These are phyloP conservation scores for Cryptophagus acutangulus DNA, from an alignment of 2,888 invertebrate genomes.

Conservation along the genomic window DNA sequence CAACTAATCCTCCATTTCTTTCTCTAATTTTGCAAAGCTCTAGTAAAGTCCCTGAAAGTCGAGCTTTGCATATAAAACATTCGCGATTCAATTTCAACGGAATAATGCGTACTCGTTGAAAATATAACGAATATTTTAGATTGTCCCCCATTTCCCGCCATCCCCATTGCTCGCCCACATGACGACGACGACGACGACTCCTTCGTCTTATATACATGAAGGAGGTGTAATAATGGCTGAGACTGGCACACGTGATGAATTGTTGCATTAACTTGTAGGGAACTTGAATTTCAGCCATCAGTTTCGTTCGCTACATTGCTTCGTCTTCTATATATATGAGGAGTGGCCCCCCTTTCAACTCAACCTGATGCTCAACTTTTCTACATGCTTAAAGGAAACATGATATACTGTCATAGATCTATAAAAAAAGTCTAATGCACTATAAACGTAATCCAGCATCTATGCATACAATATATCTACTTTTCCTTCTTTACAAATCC, in stretches of 20 bases:
- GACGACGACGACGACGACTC: too few species aligned
- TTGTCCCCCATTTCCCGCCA: too few species aligned
- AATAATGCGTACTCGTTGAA: constrained; percentile 24
- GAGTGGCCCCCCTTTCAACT: constrained; percentile 3
- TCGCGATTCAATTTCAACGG: constrained; percentile 41
- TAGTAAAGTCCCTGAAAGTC: constrained; percentile 41
- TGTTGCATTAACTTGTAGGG: constrained; percentile 44
- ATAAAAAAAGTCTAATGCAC: constrained; percentile 9
- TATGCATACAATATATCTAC: too few species aligned
- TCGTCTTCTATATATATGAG: constrained; percentile 8
- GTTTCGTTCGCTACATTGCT: constrained; percentile 44
- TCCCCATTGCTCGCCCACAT: neutral
- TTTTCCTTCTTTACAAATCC: too few species aligned
- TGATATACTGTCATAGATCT: constrained; percentile 17
- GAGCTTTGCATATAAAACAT: constrained; percentile 46
- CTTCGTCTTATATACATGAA: neutral
- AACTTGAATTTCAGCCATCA: constrained; percentile 46
- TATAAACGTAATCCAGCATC: constrained; percentile 11
- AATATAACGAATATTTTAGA: constrained; percentile 9
- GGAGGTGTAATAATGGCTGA: constrained; percentile 32
- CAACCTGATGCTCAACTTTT: constrained; percentile 23
- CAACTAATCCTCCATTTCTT: constrained; percentile 47
- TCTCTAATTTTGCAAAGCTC: constrained; percentile 45
- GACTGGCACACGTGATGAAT: constrained; percentile 42
- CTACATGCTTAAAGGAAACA: constrained; percentile 25